These are phyloP conservation scores for Drosophila infuscata DNA, from an alignment of 2,888 invertebrate species.

Conservation along the genomic window DNA sequence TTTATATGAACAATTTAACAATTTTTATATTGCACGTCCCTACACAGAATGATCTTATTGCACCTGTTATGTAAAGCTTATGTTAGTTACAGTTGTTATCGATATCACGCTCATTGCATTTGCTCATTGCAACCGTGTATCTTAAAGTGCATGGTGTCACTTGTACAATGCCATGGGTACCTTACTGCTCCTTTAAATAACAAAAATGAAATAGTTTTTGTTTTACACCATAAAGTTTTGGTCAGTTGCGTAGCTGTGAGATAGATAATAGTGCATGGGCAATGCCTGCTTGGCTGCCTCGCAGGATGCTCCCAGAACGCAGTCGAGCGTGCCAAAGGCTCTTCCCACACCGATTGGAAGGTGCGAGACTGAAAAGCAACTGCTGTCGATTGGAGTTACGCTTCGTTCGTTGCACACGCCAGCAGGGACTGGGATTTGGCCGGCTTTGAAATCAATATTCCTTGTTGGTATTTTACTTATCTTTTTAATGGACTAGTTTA, in stretches of 20 bases:
- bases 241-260: constrained; percentile 46
- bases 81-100: not conserved
- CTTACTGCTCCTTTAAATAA: not conserved
- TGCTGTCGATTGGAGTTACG: constrained; percentile 62
- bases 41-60: not conserved
- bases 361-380: constrained; percentile 65
- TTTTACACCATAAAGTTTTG: constrained; percentile 56
- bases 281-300: constrained; percentile 39
- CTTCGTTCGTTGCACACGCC: constrained; percentile 50
- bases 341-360: constrained; percentile 39
- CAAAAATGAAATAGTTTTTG: not conserved
- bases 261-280: constrained; percentile 45
- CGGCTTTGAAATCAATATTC: constrained; percentile 78
- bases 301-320: constrained; percentile 65
- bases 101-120: not conserved
- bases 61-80: not conserved
- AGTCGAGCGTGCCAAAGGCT: constrained; percentile 70
- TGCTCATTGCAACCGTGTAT: not conserved
- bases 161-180: not conserved
- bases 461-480: constrained; percentile 60
- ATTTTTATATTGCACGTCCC: not conserved
- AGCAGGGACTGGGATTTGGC: constrained; percentile 60
- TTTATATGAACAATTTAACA: not conserved
- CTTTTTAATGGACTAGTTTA: constrained; percentile 77
- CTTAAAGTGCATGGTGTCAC: not conserved